These are phyloP conservation scores for Camelus bactrianus DNA, from an alignment of 2,113 vertebrate species.

Conservation along the genomic window DNA sequence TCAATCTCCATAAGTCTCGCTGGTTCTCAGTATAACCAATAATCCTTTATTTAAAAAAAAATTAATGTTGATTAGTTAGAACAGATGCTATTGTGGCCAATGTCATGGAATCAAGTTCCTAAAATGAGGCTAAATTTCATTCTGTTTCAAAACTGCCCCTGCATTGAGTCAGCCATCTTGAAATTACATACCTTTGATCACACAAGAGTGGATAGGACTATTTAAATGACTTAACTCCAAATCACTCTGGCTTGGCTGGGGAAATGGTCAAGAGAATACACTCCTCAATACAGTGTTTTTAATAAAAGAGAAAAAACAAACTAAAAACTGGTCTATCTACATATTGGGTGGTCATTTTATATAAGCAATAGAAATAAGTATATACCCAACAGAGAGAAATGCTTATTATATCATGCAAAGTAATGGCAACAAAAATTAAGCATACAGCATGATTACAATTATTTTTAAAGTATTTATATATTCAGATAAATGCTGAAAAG, in stretches of 20 bases:
- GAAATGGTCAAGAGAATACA: slow-evolving; percentile 2
- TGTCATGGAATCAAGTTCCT: neutral
- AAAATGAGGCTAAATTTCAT: neutral
- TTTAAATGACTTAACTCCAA: slow-evolving; percentile 21
- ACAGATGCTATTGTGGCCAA: neutral
- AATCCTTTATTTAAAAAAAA: neutral
- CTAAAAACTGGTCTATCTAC: neutral
- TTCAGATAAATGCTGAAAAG: slow-evolving; percentile 39
- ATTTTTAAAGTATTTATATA: neutral
- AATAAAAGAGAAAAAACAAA: slow-evolving; percentile 37
- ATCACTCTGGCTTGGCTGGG: neutral
- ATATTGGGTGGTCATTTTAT: slow-evolving; percentile 20
- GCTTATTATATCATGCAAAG: neutral
- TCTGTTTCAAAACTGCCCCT: slow-evolving; percentile 4
- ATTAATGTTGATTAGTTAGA: neutral
- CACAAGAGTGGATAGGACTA: neutral
- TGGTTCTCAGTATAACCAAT: neutral
- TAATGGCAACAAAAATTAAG: neutral
- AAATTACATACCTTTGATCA: neutral
- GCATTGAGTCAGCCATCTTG: neutral
- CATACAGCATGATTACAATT: neutral
- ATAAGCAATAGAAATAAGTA: neutral
- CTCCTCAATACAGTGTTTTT: neutral
- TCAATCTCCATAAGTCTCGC: slow-evolving; percentile 14
- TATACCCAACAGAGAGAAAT: neutral